phyloP scores from a whole-genome alignment of 2,888 invertebrate species.

The Stenodera caucasica region DNA sequence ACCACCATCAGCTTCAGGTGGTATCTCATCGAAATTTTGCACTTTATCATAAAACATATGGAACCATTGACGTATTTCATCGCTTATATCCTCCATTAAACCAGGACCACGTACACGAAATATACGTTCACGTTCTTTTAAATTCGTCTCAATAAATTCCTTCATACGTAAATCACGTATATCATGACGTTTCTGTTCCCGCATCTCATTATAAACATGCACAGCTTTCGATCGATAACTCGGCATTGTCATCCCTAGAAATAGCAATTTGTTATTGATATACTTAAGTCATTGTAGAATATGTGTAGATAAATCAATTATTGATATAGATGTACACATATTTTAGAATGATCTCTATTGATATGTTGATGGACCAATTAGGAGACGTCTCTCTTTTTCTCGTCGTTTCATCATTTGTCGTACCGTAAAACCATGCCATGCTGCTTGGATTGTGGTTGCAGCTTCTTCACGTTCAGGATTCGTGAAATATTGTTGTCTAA shows the following conservation, averaged over 20 bases:
- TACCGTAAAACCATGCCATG: conserved; percentile 57
- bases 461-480: conserved; percentile 38
- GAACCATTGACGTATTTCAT: conserved; percentile 77
- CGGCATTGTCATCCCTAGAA: conserved; percentile 62
- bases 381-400: conserved; percentile 55
- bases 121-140: conserved; percentile 59
- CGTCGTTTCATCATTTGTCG: conserved; percentile 53
- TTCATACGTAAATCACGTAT: conserved; percentile 57
- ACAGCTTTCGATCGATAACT: conserved; percentile 56
- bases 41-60: conserved; percentile 64
- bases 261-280: too few species aligned
- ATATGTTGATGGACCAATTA: conserved; percentile 48
- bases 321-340: background rate
- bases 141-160: conserved; percentile 55
- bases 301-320: too few species aligned
- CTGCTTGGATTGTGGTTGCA: conserved; percentile 51
- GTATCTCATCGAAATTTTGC: conserved; percentile 70
- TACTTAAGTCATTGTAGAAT: too few species aligned
- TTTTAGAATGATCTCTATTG: background rate
- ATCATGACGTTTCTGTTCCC: conserved; percentile 55
- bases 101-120: conserved; percentile 60
- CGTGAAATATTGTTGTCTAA: conserved; percentile 20
- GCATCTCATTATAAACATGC: too few species aligned
- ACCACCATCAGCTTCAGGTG: conserved; percentile 73
- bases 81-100: conserved; percentile 74